These are phyloP conservation scores for Trissoscelio sp. DNA, from an alignment of 2,888 invertebrate genomes.

Conservation along the genomic window DNA sequence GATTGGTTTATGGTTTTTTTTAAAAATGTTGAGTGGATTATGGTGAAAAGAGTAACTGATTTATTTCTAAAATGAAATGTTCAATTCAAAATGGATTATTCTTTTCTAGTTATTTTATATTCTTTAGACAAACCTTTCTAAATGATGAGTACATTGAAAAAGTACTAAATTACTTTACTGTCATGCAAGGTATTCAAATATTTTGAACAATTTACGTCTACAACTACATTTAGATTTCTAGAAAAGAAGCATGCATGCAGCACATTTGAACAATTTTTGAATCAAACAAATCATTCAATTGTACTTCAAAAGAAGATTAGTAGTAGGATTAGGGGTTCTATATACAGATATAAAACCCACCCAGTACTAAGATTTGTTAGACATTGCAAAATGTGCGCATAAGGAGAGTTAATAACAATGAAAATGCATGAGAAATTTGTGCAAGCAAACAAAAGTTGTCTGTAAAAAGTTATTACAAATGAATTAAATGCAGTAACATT, in stretches of 20 bases:
- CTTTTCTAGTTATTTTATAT: not conserved
- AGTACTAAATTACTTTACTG: not conserved
- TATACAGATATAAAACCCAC: not conserved
- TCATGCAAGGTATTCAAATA: not conserved
- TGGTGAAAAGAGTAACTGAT: not conserved
- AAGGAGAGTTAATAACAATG: constrained; percentile 1
- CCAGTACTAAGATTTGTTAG: too few species aligned
- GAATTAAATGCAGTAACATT: constrained; percentile 8
- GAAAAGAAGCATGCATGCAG: constrained; percentile 14
- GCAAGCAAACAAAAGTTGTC: constrained; percentile 20
- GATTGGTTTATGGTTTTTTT: not conserved
- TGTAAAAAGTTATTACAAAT: constrained; percentile 29
- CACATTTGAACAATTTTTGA: not conserved
- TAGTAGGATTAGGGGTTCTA: too few species aligned
- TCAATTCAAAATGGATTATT: not conserved
- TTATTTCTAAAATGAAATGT: not conserved
- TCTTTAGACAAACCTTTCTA: constrained; percentile 8
- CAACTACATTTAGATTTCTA: not conserved
- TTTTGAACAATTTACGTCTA: not conserved
- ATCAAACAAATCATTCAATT: not conserved
- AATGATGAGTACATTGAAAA: too few species aligned
- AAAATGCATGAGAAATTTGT: constrained; percentile 25
- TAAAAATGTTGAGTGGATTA: not conserved
- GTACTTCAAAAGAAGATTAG: too few species aligned
- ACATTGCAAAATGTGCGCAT: not conserved